phyloP scores from a whole-genome alignment of 2,797 vertebrate genomes.

The Syngnathus rostellatus region DNA sequence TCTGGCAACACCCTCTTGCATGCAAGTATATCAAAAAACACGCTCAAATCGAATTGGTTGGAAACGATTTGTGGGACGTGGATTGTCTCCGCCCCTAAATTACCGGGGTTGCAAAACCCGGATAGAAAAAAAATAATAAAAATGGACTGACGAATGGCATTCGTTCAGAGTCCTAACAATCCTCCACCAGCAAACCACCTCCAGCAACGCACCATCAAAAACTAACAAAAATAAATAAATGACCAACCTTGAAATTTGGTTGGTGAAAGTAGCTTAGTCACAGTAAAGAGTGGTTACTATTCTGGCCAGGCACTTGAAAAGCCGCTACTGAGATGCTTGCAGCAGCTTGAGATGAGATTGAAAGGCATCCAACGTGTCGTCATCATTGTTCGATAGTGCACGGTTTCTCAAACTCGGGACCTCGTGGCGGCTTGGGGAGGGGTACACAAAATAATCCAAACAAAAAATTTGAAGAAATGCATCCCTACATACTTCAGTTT shows the following conservation, averaged over 20 bases:
- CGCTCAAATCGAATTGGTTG: conserved; percentile 7
- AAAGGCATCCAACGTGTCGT: neutral
- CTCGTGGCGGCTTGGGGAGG: neutral
- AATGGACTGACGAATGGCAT: conserved; percentile 39
- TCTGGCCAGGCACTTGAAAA: conserved; percentile 55
- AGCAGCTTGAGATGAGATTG: neutral
- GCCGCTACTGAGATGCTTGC: neutral
- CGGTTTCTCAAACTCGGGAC: neutral
- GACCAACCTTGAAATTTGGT: conserved; percentile 31
- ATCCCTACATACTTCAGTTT: too few species aligned
- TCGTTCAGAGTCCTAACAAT: conserved; percentile 25
- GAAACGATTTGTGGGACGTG: conserved; percentile 8
- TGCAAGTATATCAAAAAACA: neutral
- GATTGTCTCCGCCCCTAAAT: too few species aligned
- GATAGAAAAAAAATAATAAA: conserved; percentile 17
- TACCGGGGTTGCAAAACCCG: conserved; percentile 32
- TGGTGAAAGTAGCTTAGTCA: conserved; percentile 30
- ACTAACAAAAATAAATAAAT: conserved; percentile 29
- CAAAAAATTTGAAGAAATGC: neutral
- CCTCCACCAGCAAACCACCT: conserved; percentile 11
- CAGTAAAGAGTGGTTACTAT: conserved; percentile 24
- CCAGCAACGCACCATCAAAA: conserved; percentile 15
- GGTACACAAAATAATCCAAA: neutral
- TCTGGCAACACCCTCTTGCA: neutral
- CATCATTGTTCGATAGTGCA: neutral